Percentiles rank a stretch among this genome's conserved stretches.
Conservation (phyloP, 1,140 invertebrate species). For the Caenorhabditis remanei region DNA sequence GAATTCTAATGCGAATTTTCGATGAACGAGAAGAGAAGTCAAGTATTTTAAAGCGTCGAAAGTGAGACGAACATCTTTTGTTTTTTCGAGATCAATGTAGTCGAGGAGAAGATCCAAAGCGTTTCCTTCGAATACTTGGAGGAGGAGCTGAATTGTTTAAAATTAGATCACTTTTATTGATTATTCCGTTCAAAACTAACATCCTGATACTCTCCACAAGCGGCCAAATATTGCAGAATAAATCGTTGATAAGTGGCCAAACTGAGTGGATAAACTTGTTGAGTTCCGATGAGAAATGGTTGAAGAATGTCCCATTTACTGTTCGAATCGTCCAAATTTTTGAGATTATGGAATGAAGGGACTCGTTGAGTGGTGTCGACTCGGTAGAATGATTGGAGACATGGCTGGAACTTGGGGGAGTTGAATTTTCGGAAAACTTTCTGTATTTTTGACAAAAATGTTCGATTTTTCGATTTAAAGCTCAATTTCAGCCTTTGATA, state of each 20-base stretch:
- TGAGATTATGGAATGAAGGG: slow-evolving; percentile 49
- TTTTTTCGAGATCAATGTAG: slow-evolving; percentile 90
- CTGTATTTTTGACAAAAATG: not conserved
- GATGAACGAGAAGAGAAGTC: slow-evolving; percentile 92
- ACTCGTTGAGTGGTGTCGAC: slow-evolving; percentile 5
- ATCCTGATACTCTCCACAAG: slow-evolving; percentile 97
- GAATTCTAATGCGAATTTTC: slow-evolving; percentile 96
- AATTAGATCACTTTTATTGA: not conserved
- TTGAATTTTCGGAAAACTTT: not conserved
- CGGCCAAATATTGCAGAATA: slow-evolving; percentile 90
- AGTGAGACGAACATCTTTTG: slow-evolving; percentile 89
- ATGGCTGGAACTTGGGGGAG: slow-evolving; percentile 9
- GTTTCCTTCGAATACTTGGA: slow-evolving; percentile 91
- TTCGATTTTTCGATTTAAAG: not conserved
- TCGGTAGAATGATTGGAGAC: not conserved
- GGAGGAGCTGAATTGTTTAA: slow-evolving; percentile 83
- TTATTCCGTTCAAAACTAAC: slow-evolving; percentile 78
- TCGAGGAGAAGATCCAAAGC: slow-evolving; percentile 89
- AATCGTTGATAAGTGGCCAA: slow-evolving; percentile 89
- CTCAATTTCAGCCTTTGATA: not conserved
- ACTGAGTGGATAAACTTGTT: slow-evolving; percentile 87
- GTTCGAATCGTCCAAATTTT: slow-evolving; percentile 57
- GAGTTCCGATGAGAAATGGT: slow-evolving; percentile 89
- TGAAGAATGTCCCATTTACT: slow-evolving; percentile 83
- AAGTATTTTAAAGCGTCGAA: slow-evolving; percentile 93